Percentiles rank a stretch among this genome's conserved stretches.
Evolutionary conservation across 2,888 invertebrate genomes (phyloP).

Genomic region (Rhagium mordax): DNA sequence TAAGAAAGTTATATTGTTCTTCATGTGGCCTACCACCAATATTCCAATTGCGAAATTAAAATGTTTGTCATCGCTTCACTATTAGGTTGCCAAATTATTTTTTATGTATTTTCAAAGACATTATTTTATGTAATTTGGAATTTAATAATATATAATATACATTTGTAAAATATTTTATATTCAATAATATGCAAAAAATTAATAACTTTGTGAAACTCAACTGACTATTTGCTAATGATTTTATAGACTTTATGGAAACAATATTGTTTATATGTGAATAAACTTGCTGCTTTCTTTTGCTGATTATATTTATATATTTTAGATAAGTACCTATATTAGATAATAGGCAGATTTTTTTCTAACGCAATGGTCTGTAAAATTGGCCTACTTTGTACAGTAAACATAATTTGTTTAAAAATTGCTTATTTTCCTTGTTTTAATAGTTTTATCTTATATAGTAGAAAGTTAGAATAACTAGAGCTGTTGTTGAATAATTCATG

Average conservation of each 20-base stretch:
- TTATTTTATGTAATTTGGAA: no score
- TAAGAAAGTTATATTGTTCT: no score
- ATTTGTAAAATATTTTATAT: no score
- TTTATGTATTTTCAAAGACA: no score
- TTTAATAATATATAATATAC: no score
- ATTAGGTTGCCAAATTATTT: no score
- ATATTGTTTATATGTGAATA: not conserved
- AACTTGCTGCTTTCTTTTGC: not conserved
- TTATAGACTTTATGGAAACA: not conserved
- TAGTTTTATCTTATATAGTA: not conserved
- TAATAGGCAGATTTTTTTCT: not conserved
- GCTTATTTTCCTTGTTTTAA: not conserved
- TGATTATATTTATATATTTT: not conserved
- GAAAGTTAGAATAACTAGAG: slow-evolving; percentile 15
- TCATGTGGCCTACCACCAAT: no score
- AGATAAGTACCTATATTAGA: not conserved
- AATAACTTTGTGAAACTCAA: not conserved
- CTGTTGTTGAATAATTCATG: slow-evolving; percentile 20
- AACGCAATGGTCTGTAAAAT: not conserved
- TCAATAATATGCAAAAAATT: no score
- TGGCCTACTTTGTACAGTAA: not conserved
- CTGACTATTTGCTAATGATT: not conserved
- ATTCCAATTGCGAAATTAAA: no score
- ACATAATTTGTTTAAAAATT: not conserved
- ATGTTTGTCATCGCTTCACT: no score